phyloP scores from a whole-genome alignment of 1,140 invertebrate species.

The Episyrphus balteatus region DNA sequence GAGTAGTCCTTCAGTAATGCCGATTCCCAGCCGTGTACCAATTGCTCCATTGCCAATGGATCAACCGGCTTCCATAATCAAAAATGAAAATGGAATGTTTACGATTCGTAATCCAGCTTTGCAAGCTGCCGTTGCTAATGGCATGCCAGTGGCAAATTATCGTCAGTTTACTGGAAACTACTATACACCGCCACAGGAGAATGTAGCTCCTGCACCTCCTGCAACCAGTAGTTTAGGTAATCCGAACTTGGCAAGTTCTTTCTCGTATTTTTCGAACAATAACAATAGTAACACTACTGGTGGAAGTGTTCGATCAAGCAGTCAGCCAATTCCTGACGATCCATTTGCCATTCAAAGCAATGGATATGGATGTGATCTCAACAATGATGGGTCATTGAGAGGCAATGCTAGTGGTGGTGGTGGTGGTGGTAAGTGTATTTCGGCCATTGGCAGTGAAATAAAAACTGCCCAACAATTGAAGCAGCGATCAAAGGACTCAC shows the following conservation, averaged over 20 bases:
- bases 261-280: constrained; percentile 32
- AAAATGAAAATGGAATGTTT: constrained; percentile 64
- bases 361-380: background rate
- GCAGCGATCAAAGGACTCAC: constrained; percentile 29
- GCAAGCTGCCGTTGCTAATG: constrained; percentile 33
- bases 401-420: background rate
- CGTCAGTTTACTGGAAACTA: constrained; percentile 28
- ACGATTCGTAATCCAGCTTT: constrained; percentile 60
- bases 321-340: background rate
- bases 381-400: background rate
- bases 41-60: constrained; percentile 23
- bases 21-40: constrained; percentile 12
- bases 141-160: constrained; percentile 23
- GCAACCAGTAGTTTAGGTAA: constrained; percentile 7
- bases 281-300: constrained; percentile 4
- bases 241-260: constrained; percentile 11
- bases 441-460: constrained; percentile 34
- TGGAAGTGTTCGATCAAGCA: background rate
- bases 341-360: background rate
- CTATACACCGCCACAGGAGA: constrained; percentile 28
- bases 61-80: constrained; percentile 51
- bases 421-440: constrained; percentile 17
- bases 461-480: constrained; percentile 16
- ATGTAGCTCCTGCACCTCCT: constrained; percentile 25
- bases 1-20: background rate